Conservation (phyloP, 2,888 invertebrate species). For the Ornithoptera alexandrae region DNA sequence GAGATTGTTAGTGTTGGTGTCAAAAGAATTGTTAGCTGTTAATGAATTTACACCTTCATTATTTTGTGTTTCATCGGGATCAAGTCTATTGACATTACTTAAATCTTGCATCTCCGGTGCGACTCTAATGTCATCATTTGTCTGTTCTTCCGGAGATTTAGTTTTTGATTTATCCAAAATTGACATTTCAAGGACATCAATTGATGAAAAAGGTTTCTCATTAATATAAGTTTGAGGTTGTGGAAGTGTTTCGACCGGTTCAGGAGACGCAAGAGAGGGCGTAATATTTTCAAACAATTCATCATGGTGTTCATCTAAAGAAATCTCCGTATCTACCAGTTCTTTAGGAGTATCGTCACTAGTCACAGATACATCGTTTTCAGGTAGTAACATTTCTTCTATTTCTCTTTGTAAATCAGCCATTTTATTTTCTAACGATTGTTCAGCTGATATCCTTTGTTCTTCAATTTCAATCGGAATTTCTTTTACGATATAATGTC, state of each 20-base stretch:
- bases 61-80: slow-evolving; percentile 1
- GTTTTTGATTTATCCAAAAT: background rate
- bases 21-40: slow-evolving; percentile 51
- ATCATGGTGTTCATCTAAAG: slow-evolving; percentile 54
- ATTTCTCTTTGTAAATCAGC: slow-evolving; percentile 74
- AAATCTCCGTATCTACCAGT: slow-evolving; percentile 50
- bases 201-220: slow-evolving; percentile 7
- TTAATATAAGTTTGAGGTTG: slow-evolving; percentile 28
- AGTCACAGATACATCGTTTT: slow-evolving; percentile 66
- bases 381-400: slow-evolving; percentile 71
- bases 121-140: background rate
- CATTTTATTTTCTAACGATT: slow-evolving; percentile 72
- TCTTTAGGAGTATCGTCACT: slow-evolving; percentile 63
- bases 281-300: slow-evolving; percentile 58
- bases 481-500: slow-evolving; percentile 32
- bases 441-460: slow-evolving; percentile 58
- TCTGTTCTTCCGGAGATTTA: background rate
- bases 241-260: slow-evolving; percentile 48
- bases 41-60: slow-evolving; percentile 28
- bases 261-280: slow-evolving; percentile 61
- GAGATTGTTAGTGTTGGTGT: slow-evolving; percentile 52
- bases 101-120: background rate
- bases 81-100: background rate
- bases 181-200: background rate
- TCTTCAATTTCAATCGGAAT: slow-evolving; percentile 24